Conservation (phyloP, 2,113 vertebrate genomes). For the Pollimyrus isidori region DNA sequence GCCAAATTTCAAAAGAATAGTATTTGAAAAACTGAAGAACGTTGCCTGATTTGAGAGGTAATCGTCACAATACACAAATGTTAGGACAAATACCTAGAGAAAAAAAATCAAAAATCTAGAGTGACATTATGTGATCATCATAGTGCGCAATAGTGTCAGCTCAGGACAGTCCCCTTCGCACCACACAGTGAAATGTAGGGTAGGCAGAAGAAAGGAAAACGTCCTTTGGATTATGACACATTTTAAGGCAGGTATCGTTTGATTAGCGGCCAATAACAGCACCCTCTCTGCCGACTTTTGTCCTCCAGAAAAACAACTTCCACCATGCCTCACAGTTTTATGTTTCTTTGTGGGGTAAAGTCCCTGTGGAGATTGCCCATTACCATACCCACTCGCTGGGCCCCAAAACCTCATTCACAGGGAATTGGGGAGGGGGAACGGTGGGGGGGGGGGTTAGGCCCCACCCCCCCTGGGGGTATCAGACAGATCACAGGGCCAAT, state of each 20-base stretch:
- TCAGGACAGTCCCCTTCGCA: not conserved
- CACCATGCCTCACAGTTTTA: not conserved
- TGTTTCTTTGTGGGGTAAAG: not conserved
- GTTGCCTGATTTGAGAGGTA: not conserved
- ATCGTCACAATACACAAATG: not conserved
- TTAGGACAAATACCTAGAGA: not conserved
- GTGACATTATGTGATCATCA: not conserved
- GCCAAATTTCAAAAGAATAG: not conserved
- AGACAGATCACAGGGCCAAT: constrained; percentile 24
- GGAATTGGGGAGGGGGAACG: not conserved
- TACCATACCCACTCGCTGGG: constrained; percentile 10
- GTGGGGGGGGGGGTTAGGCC: not conserved
- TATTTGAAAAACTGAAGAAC: not conserved
- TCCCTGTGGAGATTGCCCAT: constrained; percentile 17
- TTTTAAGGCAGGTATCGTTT: not conserved
- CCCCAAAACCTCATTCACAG: constrained; percentile 5
- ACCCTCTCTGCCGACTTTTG: not conserved
- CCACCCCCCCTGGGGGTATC: constrained; percentile 14
- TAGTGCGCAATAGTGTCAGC: not conserved
- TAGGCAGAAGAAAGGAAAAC: not conserved
- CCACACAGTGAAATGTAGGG: not conserved
- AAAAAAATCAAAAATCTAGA: not conserved
- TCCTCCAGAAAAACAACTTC: not conserved
- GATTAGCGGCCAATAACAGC: constrained; percentile 7
- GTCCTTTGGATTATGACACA: not conserved